Evolutionary conservation across 1,140 invertebrate genomes (phyloP).

Genomic region (Zaprionus davidi): DNA sequence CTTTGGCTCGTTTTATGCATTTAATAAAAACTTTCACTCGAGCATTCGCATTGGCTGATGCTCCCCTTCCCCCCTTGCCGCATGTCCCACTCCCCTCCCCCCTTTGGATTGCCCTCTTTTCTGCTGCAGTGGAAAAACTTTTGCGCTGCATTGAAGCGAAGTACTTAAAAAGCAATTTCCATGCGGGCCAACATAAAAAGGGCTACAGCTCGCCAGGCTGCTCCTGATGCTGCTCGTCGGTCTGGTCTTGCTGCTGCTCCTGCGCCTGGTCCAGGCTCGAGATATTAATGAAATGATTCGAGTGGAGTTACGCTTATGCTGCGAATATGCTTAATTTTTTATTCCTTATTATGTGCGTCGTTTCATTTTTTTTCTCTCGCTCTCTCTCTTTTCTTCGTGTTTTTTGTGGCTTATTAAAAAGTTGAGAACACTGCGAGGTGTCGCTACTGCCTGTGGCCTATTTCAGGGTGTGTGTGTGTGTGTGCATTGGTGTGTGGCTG

Average conservation of each 20-base stretch:
- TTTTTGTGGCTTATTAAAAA: constrained; percentile 31
- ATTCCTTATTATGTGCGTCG: constrained; percentile 33
- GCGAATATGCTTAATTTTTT: constrained; percentile 49
- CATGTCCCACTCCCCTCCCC: not conserved
- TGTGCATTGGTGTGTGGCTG: constrained; percentile 22
- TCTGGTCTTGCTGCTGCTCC: not conserved
- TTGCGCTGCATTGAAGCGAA: constrained; percentile 76
- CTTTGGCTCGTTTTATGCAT: constrained; percentile 77
- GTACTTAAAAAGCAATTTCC: constrained; percentile 81
- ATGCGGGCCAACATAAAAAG: constrained; percentile 50
- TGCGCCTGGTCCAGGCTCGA: constrained; percentile 1
- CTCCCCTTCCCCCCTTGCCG: not conserved
- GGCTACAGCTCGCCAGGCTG: constrained; percentile 40
- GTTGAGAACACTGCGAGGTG: no score
- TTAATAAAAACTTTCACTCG: constrained; percentile 80
- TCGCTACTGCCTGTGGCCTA: constrained; percentile 52
- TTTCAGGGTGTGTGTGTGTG: constrained; percentile 66
- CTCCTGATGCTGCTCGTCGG: constrained; percentile 14
- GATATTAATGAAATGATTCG: constrained; percentile 83
- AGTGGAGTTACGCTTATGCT: constrained; percentile 77
- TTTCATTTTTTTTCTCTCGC: no score
- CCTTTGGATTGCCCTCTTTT: constrained; percentile 24
- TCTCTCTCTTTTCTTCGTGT: constrained; percentile 21
- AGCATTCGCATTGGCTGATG: constrained; percentile 52
- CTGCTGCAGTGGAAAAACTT: constrained; percentile 66